Conservation (phyloP, 2,888 invertebrate species). For the Caenorhabditis auriculariae region DNA sequence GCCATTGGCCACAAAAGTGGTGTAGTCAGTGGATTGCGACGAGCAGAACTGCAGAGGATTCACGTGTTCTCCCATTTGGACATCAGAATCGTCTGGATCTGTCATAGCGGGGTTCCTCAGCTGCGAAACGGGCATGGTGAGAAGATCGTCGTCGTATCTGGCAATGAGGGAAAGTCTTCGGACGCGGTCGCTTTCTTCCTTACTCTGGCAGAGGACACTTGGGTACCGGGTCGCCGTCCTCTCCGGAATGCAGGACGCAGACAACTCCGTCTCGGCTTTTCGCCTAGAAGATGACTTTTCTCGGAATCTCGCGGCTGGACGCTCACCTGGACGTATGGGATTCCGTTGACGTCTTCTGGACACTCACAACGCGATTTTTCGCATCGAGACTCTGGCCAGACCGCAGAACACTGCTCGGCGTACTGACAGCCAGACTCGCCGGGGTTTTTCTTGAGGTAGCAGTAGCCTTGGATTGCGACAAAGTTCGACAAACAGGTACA, state of each 20-base stretch:
- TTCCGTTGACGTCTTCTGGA: slow-evolving; percentile 62
- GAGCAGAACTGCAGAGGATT: slow-evolving; percentile 62
- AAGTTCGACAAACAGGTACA: slow-evolving; percentile 62
- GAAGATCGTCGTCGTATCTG: slow-evolving; percentile 59
- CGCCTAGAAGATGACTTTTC: slow-evolving; percentile 33
- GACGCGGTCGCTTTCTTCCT: slow-evolving; percentile 2
- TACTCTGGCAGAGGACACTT: slow-evolving; percentile 44
- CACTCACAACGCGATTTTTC: slow-evolving; percentile 62
- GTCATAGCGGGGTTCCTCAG: slow-evolving; percentile 62
- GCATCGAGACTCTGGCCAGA: slow-evolving; percentile 60
- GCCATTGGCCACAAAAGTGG: slow-evolving; percentile 59
- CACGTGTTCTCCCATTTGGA: slow-evolving; percentile 61
- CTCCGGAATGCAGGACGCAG: slow-evolving; percentile 60
- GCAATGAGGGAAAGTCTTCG: background rate
- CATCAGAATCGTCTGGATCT: slow-evolving; percentile 61
- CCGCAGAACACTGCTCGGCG: slow-evolving; percentile 59
- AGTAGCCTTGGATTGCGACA: slow-evolving; percentile 62
- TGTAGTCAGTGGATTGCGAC: slow-evolving; percentile 56
- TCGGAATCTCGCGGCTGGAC: too few species aligned
- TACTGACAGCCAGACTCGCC: slow-evolving; percentile 62
- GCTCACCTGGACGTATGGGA: slow-evolving; percentile 56
- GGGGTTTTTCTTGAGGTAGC: slow-evolving; percentile 62
- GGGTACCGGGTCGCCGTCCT: slow-evolving; percentile 60
- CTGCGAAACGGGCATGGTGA: slow-evolving; percentile 62
- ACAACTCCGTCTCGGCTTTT: slow-evolving; percentile 61